Conservation (phyloP, 2,113 vertebrate species). For the Verasper variegatus region DNA sequence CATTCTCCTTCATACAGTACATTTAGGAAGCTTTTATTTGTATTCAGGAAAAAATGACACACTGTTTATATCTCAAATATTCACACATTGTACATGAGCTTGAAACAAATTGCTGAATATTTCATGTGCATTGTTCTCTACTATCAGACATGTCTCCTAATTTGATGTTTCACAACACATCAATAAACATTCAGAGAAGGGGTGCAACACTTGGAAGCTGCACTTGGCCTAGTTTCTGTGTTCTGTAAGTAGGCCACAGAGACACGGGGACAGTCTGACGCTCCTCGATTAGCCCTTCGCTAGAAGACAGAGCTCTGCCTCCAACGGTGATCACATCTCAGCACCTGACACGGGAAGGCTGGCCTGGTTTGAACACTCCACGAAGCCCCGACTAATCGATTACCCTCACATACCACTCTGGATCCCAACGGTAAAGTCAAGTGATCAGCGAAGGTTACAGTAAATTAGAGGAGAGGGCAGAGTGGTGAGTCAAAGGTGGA, state of each 20-base stretch:
- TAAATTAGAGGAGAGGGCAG: constrained; percentile 21
- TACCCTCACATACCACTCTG: constrained; percentile 29
- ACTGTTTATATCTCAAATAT: background rate
- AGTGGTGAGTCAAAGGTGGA: constrained; percentile 7
- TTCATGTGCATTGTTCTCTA: constrained; percentile 11
- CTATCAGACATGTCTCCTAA: constrained; percentile 7
- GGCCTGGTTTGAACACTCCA: constrained; percentile 60
- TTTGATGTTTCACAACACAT: constrained; percentile 47
- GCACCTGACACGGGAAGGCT: constrained; percentile 46
- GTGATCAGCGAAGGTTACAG: constrained; percentile 1
- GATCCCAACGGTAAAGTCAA: constrained; percentile 9
- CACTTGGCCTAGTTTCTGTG: constrained; percentile 71
- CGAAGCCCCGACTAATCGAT: constrained; percentile 49
- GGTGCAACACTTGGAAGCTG: constrained; percentile 47
- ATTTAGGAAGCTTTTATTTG: background rate
- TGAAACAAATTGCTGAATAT: background rate
- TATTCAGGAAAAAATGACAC: background rate
- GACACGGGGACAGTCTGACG: constrained; percentile 54
- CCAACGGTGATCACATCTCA: constrained; percentile 69
- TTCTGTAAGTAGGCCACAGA: constrained; percentile 74
- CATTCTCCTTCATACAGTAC: background rate
- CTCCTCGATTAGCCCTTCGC: constrained; percentile 62
- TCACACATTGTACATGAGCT: background rate
- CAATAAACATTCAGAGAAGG: constrained; percentile 33
- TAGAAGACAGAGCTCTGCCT: constrained; percentile 59